These are phyloP conservation scores for Lycopodina hypogea DNA, from an alignment of 37 sponge, comb jelly and placozoan genomes.

Conservation along the genomic window DNA sequence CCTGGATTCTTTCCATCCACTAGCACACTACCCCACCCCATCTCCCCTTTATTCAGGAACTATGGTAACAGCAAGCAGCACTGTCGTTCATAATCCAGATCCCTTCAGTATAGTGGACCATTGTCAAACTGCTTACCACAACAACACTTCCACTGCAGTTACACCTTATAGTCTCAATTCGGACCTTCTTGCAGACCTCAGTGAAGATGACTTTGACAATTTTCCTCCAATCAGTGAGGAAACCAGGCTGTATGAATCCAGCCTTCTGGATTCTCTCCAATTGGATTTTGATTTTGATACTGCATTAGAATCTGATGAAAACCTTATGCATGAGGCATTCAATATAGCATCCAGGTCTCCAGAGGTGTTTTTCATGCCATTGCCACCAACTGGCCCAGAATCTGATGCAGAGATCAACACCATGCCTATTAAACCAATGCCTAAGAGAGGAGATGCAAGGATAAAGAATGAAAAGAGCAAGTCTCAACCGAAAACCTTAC, in stretches of 20 bases:
- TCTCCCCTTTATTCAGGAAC: neutral
- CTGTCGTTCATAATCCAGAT: neutral
- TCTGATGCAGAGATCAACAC: conserved; percentile 14
- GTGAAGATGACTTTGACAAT: conserved; percentile 37
- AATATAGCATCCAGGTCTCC: conserved; percentile 18
- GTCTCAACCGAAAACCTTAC: conserved; percentile 5
- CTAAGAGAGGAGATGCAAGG: neutral
- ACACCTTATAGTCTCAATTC: conserved; percentile 24
- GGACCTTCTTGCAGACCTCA: conserved; percentile 24
- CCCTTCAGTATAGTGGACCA: conserved; percentile 27
- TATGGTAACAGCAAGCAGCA: neutral
- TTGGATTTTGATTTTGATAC: conserved; percentile 44
- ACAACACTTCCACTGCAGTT: conserved; percentile 1
- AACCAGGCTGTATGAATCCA: conserved; percentile 27
- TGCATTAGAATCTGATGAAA: conserved; percentile 24
- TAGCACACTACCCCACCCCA: neutral
- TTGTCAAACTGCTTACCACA: conserved; percentile 7
- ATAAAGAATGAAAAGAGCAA: neutral
- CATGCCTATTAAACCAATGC: conserved; percentile 1
- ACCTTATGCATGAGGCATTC: conserved; percentile 5
- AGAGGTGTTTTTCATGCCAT: conserved; percentile 8
- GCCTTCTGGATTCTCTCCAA: conserved; percentile 36
- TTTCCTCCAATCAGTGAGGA: conserved; percentile 20
- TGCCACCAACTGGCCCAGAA: conserved; percentile 29
- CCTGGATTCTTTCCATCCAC: neutral